Evolutionary conservation across 1,140 invertebrate genomes (phyloP), one percentile per base, ranked within the genome.

Genomic region (Eriosoma lanigerum): DNA sequence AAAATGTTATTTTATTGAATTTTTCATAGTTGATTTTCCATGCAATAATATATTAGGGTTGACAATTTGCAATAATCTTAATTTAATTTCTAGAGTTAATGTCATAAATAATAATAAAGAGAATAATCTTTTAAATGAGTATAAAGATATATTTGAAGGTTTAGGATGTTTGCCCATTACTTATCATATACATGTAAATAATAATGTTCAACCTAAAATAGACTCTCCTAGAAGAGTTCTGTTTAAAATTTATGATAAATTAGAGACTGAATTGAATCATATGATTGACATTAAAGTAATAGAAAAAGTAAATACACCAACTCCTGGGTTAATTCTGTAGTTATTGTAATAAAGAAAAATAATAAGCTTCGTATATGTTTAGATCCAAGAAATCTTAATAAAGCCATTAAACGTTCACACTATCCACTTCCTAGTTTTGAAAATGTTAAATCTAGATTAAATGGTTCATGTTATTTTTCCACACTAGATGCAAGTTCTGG

Each of bases 371-470:
- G 29, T 6, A 84, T 89, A 46, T 89, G 87, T 83, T 80, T 89
- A 24, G 87, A 89, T 83, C 88, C 88, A 8, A 83, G 82, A 54
- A 85, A 87, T 70, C 83, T 89, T 70, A 89, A 89, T 84, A 84
- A 84, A 82, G 82, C 82, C 19, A 86, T 89, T 17, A 85, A 85
- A 82, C 80, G 86, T 24, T 83, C 85, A 83, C 83, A 85, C 82
- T 86, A 84, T 84, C 84, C 83, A 50, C 83, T 88, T 26, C 86
- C 86, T 13, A 87, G 84, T 3, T 75, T 86, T 44, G 86, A 88
- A 24, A 85, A 87, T 82, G 84, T 88, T 50, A 84, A 84, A 24
- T 64, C 81, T n/a, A 84, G 85, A 80, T 81, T 88, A 46, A 64
- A 78, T 46, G 85, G 84, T 24, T 83, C 85, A 73, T 85, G 84